Evolutionary conservation across 2,888 invertebrate genomes (phyloP).

Genomic region (Himalopsyche anomala): DNA sequence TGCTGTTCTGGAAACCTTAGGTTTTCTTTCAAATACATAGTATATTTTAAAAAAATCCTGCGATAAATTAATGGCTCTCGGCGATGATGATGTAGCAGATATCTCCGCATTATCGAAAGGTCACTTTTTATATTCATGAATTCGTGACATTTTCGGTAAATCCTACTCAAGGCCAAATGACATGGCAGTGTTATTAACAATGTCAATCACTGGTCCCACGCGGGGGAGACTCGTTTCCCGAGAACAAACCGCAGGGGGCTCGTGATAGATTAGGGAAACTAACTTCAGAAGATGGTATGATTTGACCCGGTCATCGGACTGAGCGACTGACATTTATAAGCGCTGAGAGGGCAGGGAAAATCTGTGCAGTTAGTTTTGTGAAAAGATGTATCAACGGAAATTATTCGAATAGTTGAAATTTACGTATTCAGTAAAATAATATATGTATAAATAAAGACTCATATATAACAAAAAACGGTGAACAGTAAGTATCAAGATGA

Average conservation of each 20-base stretch:
- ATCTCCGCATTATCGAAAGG: background rate
- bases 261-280: constrained; percentile 2
- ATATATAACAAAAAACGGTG: no score
- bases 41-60: no score
- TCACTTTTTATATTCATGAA: constrained; percentile 24
- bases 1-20: no score
- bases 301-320: background rate
- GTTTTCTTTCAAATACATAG: no score
- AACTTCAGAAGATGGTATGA: constrained; percentile 25
- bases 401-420: no score
- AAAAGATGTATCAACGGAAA: background rate
- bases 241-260: constrained; percentile 23
- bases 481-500: no score
- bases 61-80: no score
- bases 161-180: constrained; percentile 26
- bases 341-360: background rate
- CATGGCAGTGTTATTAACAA: constrained; percentile 27
- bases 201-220: constrained; percentile 18
- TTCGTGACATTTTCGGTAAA: constrained; percentile 10
- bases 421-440: no score
- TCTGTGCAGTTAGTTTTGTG: background rate
- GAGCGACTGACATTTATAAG: constrained; percentile 19
- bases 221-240: background rate
- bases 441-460: no score
- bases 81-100: background rate